phyloP scores from a whole-genome alignment of 2,888 invertebrate genomes.

The Hermaeophaga mercurialis region DNA sequence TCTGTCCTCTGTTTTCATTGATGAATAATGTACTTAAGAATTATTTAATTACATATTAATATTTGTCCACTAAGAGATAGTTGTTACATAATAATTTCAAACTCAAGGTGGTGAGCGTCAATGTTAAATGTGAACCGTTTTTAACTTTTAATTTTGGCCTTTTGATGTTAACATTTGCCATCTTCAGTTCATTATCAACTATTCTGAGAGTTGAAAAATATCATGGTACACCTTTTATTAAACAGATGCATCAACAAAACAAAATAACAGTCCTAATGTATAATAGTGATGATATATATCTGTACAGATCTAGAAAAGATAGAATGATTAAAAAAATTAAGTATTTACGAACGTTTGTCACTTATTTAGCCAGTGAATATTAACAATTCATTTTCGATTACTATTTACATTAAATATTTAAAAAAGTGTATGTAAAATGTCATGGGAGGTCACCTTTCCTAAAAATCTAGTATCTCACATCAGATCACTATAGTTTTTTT shows the following conservation, averaged over 20 bases:
- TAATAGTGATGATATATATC: slow-evolving; percentile 33
- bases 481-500: slow-evolving; percentile 46
- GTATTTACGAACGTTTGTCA: slow-evolving; percentile 35
- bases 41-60: too few relatives aligned
- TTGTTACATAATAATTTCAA: too few relatives aligned
- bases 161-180: too few relatives aligned
- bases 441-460: slow-evolving; percentile 55
- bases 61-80: too few relatives aligned
- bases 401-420: slow-evolving; percentile 32
- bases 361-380: slow-evolving; percentile 21
- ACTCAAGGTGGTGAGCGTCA: too few relatives aligned
- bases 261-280: slow-evolving; percentile 42
- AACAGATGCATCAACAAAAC: slow-evolving; percentile 55
- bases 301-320: slow-evolving; percentile 40
- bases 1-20: too few relatives aligned
- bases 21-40: too few relatives aligned
- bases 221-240: slow-evolving; percentile 18
- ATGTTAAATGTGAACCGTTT: too few relatives aligned
- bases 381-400: slow-evolving; percentile 25
- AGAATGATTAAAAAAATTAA: slow-evolving; percentile 39
- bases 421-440: slow-evolving; percentile 46
- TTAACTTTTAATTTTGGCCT: too few relatives aligned
- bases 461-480: slow-evolving; percentile 47
- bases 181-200: too few relatives aligned
- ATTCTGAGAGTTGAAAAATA: neutral